A percentile compares a stretch with the other conserved stretches of the same genome.
Conservation (phyloP, 1,140 invertebrate species). For the Drosophila repletoides region DNA sequence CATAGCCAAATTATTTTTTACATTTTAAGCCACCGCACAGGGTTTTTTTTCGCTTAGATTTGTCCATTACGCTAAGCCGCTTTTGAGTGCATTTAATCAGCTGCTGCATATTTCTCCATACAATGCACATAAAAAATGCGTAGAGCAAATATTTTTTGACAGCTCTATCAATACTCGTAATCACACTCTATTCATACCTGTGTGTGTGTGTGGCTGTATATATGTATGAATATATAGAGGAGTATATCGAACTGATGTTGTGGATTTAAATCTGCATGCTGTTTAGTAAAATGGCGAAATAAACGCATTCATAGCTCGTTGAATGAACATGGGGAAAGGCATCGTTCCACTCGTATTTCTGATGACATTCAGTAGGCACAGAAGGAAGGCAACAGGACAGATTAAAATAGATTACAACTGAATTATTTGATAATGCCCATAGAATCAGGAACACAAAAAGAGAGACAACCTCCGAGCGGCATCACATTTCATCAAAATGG, state of each 20-base stretch:
- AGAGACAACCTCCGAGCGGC: neutral
- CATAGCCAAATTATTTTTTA: conserved; percentile 42
- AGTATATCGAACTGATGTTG: conserved; percentile 33
- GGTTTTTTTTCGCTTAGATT: conserved; percentile 46
- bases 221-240: neutral
- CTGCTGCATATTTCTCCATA: conserved; percentile 14
- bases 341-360: too few species aligned
- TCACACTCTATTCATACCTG: neutral
- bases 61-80: conserved; percentile 69
- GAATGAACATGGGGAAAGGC: conserved; percentile 22
- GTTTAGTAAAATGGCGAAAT: conserved; percentile 65
- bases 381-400: conserved; percentile 15
- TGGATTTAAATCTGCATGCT: conserved; percentile 54
- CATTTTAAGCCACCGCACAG: conserved; percentile 49
- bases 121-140: conserved; percentile 26
- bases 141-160: conserved; percentile 50
- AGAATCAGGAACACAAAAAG: conserved; percentile 1
- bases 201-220: neutral
- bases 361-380: conserved; percentile 26
- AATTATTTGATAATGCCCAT: conserved; percentile 66
- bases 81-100: conserved; percentile 61
- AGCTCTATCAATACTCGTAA: conserved; percentile 48
- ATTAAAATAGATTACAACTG: conserved; percentile 67
- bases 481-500: conserved; percentile 38
- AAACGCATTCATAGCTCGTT: conserved; percentile 45